Conservation (phyloP, 2,797 vertebrate genomes). For the Pteropus rufus region DNA sequence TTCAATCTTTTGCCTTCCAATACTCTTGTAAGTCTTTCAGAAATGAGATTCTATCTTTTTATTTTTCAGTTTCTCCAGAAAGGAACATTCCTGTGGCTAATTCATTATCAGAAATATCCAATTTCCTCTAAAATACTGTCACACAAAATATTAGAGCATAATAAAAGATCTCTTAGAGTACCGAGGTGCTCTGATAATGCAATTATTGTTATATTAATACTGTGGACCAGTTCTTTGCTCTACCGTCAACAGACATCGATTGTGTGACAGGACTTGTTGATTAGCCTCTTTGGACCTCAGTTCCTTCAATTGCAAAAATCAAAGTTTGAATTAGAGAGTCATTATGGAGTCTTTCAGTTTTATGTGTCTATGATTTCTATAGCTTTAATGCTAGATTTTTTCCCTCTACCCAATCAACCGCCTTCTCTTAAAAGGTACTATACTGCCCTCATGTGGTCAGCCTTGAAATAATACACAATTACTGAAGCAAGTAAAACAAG, state of each 20-base stretch:
- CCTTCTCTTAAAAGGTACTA: conserved; percentile 57
- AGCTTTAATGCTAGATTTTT: not conserved
- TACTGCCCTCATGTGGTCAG: conserved; percentile 80
- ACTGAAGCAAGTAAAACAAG: not conserved
- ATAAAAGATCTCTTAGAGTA: not conserved
- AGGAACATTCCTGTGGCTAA: not conserved
- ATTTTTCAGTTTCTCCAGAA: not conserved
- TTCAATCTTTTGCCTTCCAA: not conserved
- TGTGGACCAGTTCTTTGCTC: not conserved
- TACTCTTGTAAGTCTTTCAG: not conserved
- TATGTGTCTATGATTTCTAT: conserved; percentile 24
- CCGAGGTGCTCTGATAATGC: not conserved
- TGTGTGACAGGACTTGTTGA: not conserved
- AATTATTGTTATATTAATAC: not conserved
- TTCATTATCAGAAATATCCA: not conserved
- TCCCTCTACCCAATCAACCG: rapidly evolving
- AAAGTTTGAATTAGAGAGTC: conserved; percentile 27
- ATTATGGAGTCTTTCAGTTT: not conserved
- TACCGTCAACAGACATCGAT: not conserved
- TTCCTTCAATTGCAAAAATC: not conserved
- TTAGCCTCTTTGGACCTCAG: not conserved
- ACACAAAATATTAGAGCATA: not conserved
- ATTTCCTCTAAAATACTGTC: not conserved
- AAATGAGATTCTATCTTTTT: not conserved
- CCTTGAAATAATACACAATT: not conserved